These are phyloP conservation scores for Manis crassicaudata DNA, from an alignment of 2,797 vertebrate genomes.

Conservation along the genomic window DNA sequence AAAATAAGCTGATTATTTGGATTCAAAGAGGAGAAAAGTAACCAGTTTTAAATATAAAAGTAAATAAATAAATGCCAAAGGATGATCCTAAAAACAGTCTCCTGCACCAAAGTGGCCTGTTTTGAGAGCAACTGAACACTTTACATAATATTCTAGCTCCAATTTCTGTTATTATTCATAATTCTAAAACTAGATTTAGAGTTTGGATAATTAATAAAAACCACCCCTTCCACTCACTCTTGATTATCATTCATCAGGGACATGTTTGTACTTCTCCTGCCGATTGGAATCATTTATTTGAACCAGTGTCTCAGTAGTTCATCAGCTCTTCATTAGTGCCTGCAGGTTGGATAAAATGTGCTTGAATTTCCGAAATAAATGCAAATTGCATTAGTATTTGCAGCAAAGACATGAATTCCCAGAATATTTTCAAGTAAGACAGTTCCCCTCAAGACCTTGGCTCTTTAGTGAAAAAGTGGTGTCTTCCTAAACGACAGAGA, in stretches of 20 bases:
- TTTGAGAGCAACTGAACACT: neutral
- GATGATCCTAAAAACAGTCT: neutral
- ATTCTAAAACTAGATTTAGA: neutral
- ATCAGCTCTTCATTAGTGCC: slow-evolving; percentile 66
- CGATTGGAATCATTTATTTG: slow-evolving; percentile 68
- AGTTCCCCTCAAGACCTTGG: neutral
- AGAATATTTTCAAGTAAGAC: slow-evolving; percentile 11
- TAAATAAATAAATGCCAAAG: neutral
- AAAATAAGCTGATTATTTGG: slow-evolving; percentile 16
- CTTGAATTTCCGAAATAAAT: slow-evolving; percentile 65
- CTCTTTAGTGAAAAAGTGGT: neutral
- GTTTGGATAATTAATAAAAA: slow-evolving; percentile 65
- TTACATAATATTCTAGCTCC: neutral
- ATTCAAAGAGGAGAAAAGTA: neutral
- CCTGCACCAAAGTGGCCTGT: neutral
- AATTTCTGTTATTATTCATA: slow-evolving; percentile 51
- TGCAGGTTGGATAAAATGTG: slow-evolving; percentile 41
- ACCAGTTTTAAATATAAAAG: neutral
- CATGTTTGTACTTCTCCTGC: slow-evolving; percentile 44
- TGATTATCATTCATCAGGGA: slow-evolving; percentile 67
- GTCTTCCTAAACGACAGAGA: neutral
- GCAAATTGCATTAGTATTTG: neutral
- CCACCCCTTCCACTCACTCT: slow-evolving; percentile 39
- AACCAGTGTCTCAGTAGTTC: slow-evolving; percentile 52
- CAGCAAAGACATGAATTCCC: neutral